Conservation (phyloP, 2,113 vertebrate species). For the Isurus oxyrinchus region DNA sequence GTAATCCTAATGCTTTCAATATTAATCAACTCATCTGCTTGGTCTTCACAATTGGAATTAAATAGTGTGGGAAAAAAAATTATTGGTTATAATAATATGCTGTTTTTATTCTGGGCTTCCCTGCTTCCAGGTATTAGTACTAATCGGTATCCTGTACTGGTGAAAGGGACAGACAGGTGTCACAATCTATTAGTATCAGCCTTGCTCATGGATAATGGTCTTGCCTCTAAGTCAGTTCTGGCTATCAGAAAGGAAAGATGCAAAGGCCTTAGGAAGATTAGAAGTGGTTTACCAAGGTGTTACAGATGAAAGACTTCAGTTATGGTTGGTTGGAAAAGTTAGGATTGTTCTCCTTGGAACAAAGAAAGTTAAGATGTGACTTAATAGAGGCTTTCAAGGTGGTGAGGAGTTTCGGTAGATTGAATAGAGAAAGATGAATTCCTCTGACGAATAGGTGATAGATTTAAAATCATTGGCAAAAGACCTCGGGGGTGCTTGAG, state of each 20-base stretch:
- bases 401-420: not conserved
- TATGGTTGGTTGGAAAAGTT: not conserved
- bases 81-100: not conserved
- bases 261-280: not conserved
- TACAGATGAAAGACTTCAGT: not conserved
- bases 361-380: not conserved
- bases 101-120: not conserved
- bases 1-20: not conserved
- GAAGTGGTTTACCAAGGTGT: not conserved
- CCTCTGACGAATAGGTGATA: not conserved
- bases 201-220: not conserved
- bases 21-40: not conserved
- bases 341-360: no score
- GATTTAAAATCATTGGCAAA: not conserved
- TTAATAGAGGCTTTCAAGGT: not conserved
- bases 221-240: not conserved
- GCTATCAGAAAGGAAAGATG: not conserved
- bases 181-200: not conserved
- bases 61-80: not conserved
- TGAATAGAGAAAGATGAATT: not conserved
- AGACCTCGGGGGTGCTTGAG: not conserved
- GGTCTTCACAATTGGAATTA: not conserved
- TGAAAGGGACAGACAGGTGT: no score
- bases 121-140: not conserved
- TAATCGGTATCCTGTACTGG: not conserved